phyloP scores from a whole-genome alignment of 1,140 invertebrate genomes.

The Medauroidea extradentata region DNA sequence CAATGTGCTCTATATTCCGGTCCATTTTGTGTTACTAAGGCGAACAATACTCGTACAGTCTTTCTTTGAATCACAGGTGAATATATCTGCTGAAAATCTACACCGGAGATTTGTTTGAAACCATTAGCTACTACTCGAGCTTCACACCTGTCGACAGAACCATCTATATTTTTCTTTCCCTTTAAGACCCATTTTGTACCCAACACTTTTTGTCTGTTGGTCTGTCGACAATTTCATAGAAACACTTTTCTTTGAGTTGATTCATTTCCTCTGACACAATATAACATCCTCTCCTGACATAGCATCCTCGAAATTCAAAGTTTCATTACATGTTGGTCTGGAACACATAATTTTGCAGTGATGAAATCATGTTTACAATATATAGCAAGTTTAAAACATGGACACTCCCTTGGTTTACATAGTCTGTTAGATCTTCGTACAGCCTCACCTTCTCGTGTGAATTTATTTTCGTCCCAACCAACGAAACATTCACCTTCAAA shows the following conservation, averaged over 20 bases:
- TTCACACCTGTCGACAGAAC: slow-evolving; percentile 26
- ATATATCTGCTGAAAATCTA: slow-evolving; percentile 35
- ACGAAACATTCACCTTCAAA: too few species aligned
- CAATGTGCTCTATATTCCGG: slow-evolving; percentile 25
- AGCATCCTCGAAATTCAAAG: slow-evolving; percentile 29
- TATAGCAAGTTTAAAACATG: slow-evolving; percentile 2
- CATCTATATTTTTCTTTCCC: slow-evolving; percentile 26
- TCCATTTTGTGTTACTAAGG: slow-evolving; percentile 15
- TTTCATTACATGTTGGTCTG: slow-evolving; percentile 15
- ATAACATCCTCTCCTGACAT: slow-evolving; percentile 20
- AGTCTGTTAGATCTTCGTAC: too few species aligned
- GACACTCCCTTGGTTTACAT: too few species aligned
- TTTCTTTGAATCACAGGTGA: slow-evolving; percentile 25
- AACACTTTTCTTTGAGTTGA: slow-evolving; percentile 31
- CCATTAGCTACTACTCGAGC: slow-evolving; percentile 33
- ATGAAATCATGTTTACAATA: background rate
- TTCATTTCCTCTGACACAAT: slow-evolving; percentile 36
- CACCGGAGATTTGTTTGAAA: slow-evolving; percentile 26
- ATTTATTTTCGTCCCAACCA: too few species aligned
- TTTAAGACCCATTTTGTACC: slow-evolving; percentile 38
- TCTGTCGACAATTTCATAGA: slow-evolving; percentile 29
- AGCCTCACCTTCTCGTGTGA: too few species aligned
- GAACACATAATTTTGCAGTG: background rate
- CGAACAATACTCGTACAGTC: slow-evolving; percentile 22
- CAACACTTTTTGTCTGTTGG: slow-evolving; percentile 29